Evolutionary conservation across 2,888 invertebrate genomes (phyloP).

Genomic region (Aphidoletes aphidimyza): DNA sequence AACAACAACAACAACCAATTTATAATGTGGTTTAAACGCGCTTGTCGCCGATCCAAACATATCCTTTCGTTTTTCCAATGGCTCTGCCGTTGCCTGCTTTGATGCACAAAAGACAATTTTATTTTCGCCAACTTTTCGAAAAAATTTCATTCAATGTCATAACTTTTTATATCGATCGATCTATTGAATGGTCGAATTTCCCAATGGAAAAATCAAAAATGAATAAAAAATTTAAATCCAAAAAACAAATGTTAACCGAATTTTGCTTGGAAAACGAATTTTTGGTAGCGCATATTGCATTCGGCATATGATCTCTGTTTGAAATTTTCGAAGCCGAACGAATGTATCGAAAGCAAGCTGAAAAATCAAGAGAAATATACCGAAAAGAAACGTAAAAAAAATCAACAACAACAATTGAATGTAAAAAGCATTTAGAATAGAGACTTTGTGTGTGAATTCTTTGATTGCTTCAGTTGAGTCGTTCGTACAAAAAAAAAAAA

Average conservation of each 20-base stretch:
- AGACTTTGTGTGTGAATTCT: slow-evolving; percentile 30
- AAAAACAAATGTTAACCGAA: background rate
- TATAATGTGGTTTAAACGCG: too few relatives aligned
- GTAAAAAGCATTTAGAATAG: slow-evolving; percentile 36
- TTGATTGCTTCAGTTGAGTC: slow-evolving; percentile 21
- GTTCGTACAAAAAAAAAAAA: slow-evolving; percentile 12
- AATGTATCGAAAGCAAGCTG: slow-evolving; percentile 4
- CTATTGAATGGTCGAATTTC: background rate
- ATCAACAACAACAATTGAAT: background rate
- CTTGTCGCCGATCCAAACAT: too few relatives aligned
- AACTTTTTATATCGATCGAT: background rate
- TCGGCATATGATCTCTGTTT: background rate
- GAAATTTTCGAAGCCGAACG: background rate
- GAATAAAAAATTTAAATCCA: background rate
- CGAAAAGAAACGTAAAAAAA: background rate
- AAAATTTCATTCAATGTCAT: background rate
- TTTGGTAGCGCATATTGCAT: background rate
- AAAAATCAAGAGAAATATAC: slow-evolving; percentile 11
- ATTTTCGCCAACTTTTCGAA: too few relatives aligned
- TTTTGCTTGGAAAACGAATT: background rate
- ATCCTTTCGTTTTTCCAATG: too few relatives aligned
- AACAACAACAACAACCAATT: too few relatives aligned
- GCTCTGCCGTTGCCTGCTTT: too few relatives aligned
- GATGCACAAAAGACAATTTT: too few relatives aligned
- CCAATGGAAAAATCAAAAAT: background rate